These are phyloP conservation scores for Oceanites oceanicus DNA, from an alignment of 2,113 vertebrate genomes.

Conservation along the genomic window DNA sequence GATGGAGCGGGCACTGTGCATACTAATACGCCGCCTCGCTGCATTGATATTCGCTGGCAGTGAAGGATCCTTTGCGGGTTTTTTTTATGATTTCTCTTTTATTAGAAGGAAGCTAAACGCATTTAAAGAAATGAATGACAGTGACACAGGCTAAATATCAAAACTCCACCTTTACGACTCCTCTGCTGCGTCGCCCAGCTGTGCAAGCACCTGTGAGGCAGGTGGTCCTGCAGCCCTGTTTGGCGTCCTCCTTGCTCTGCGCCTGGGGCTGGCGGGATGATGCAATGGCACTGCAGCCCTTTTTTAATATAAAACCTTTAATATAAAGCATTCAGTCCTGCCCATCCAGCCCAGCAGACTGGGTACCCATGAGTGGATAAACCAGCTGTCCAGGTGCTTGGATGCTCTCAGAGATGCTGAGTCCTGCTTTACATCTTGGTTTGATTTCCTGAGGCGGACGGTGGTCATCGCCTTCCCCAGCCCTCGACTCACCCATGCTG, in stretches of 20 bases:
- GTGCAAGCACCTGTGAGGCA: not conserved
- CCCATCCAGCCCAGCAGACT: not conserved
- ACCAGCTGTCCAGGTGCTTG: not conserved
- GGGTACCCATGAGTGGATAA: not conserved
- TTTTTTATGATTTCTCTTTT: conserved; percentile 47
- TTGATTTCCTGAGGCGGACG: fast-evolving
- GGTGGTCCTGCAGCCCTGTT: not conserved
- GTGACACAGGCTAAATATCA: not conserved
- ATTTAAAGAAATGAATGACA: conserved; percentile 6
- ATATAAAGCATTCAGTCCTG: not conserved
- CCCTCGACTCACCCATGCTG: not conserved
- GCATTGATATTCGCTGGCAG: not conserved
- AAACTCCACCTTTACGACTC: not conserved
- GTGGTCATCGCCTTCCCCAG: not conserved
- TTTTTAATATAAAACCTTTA: not conserved
- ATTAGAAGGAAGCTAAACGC: conserved; percentile 49
- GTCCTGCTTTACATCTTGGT: not conserved
- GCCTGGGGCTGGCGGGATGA: not conserved
- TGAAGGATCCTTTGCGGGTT: not conserved
- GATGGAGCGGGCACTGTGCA: not conserved
- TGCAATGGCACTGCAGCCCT: not conserved
- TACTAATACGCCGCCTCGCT: not conserved
- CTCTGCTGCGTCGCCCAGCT: fast-evolving
- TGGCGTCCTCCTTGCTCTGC: fast-evolving
- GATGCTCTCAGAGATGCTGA: not conserved